Conservation (phyloP, 2,113 vertebrate genomes). For the Psophia crepitans region DNA sequence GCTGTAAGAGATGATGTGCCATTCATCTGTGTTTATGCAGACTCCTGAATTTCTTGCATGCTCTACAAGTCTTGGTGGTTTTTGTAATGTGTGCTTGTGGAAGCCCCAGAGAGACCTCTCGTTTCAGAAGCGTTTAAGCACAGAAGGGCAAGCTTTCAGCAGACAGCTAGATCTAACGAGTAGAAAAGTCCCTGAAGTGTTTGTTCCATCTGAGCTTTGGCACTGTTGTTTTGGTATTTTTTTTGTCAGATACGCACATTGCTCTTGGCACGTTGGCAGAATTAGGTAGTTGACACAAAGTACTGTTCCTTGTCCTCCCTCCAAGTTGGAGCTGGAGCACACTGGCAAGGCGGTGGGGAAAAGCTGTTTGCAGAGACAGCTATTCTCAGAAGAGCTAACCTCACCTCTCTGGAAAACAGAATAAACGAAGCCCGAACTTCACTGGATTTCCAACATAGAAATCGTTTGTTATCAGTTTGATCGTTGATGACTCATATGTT, state of each 20-base stretch:
- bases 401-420: neutral
- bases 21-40: accelerated
- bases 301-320: neutral
- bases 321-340: accelerated
- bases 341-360: neutral
- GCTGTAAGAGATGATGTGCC: neutral
- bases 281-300: neutral
- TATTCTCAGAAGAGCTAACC: neutral
- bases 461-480: neutral
- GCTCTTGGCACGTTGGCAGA: neutral
- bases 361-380: neutral
- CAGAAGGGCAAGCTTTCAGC: neutral
- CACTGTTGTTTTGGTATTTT: neutral
- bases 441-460: accelerated
- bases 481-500: neutral
- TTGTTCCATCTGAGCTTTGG: neutral
- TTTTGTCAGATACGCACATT: neutral
- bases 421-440: neutral
- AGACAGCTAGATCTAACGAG: neutral
- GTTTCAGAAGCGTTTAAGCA: neutral
- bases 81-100: neutral
- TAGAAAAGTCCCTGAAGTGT: neutral
- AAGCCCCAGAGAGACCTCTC: accelerated
- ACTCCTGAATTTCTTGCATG: neutral
- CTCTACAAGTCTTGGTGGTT: accelerated